A percentile compares a stretch with the other conserved stretches of the same genome.
Conservation (phyloP, 1,140 invertebrate species). For the Drosophila triauraria region DNA sequence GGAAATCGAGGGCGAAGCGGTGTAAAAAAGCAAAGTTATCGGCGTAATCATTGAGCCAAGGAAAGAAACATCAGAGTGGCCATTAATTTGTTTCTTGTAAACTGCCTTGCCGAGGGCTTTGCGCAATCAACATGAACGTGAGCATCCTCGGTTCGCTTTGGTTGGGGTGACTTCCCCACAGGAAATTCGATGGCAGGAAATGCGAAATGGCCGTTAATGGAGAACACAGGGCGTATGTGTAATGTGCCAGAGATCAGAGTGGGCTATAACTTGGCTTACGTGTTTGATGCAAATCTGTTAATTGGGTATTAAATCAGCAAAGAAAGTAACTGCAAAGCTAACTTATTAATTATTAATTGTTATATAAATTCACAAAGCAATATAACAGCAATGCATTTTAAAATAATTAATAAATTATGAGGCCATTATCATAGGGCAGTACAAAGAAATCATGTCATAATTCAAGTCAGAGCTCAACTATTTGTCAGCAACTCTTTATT, state of each 20-base stretch:
- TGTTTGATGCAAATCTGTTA: background rate
- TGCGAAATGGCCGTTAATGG: conserved; percentile 62
- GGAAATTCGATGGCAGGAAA: conserved; percentile 71
- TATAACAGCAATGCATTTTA: background rate
- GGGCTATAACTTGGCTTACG: background rate
- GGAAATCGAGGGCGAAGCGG: conserved; percentile 5
- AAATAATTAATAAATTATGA: background rate
- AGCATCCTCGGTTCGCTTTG: conserved; percentile 33
- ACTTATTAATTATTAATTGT: background rate
- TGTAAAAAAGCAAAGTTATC: conserved; percentile 68
- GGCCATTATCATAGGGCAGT: background rate
- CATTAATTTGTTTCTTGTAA: conserved; percentile 75
- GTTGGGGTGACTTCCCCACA: conserved; percentile 14
- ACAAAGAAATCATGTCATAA: background rate
- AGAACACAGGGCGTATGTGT: conserved; percentile 57
- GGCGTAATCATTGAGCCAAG: conserved; percentile 59
- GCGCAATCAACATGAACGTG: conserved; percentile 72
- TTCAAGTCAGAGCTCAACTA: background rate
- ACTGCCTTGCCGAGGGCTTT: conserved; percentile 66
- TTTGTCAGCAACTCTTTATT: background rate
- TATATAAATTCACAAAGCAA: background rate
- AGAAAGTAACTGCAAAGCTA: background rate
- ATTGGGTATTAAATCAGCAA: background rate
- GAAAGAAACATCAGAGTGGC: conserved; percentile 52
- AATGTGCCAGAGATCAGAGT: conserved; percentile 14